Evolutionary conservation across 2,113 vertebrate genomes (phyloP).

Genomic region (Tor tambroides): DNA sequence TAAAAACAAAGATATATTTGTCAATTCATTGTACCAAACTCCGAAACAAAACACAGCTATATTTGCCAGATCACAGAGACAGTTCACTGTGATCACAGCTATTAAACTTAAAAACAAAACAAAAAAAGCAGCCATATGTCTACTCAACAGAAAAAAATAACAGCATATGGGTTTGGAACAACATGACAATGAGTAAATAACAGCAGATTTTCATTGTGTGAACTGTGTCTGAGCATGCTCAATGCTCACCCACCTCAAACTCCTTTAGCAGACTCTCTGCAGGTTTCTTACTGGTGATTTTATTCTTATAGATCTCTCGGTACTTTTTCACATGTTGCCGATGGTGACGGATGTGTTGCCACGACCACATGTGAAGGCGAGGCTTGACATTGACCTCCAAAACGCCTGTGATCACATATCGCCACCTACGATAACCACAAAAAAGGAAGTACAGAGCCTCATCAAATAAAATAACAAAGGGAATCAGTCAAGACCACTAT

Average conservation of each 20-base stretch:
- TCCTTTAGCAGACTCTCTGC: slow-evolving; percentile 75
- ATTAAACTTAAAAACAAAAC: not conserved
- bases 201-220: not conserved
- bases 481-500: not conserved
- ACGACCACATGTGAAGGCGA: slow-evolving; percentile 92
- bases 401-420: slow-evolving; percentile 83
- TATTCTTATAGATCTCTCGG: slow-evolving; percentile 88
- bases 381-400: slow-evolving; percentile 91
- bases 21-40: not conserved
- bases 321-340: slow-evolving; percentile 84
- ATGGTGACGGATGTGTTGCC: slow-evolving; percentile 84
- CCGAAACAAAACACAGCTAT: not conserved
- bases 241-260: slow-evolving; percentile 79
- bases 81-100: not conserved
- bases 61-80: not conserved
- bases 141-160: not conserved
- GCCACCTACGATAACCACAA: slow-evolving; percentile 82
- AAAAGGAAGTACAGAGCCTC: not conserved
- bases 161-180: not conserved
- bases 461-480: not conserved
- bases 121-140: not conserved
- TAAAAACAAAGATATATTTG: no score
- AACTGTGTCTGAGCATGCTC: not conserved
- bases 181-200: not conserved
- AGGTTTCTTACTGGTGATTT: slow-evolving; percentile 90